These are phyloP conservation scores for Sebastes cheni DNA, from an alignment of 2,797 vertebrate species.

Conservation along the genomic window DNA sequence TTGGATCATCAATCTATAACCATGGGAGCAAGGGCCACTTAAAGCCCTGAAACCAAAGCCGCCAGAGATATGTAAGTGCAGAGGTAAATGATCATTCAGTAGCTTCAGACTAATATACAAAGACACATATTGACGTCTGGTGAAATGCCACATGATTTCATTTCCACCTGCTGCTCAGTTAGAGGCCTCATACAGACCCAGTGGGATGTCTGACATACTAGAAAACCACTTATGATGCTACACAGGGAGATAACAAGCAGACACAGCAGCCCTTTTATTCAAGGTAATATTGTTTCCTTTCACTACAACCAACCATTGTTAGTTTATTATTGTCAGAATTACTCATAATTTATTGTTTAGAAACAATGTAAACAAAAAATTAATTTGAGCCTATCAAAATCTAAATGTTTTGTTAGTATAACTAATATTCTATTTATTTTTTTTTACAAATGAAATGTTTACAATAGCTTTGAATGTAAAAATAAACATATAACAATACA, in stretches of 20 bases:
- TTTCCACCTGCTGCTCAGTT: constrained; percentile 19
- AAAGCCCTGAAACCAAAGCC: neutral
- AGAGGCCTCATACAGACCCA: constrained; percentile 34
- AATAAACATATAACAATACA: neutral
- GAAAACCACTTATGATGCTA: neutral
- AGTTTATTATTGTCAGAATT: neutral
- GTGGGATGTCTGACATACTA: constrained; percentile 19
- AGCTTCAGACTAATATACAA: neutral
- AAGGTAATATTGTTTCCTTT: neutral
- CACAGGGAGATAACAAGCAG: constrained; percentile 7
- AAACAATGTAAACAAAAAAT: neutral
- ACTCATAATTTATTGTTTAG: neutral
- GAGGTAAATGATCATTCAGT: constrained; percentile 23
- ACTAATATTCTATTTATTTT: neutral
- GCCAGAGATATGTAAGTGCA: neutral
- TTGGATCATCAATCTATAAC: neutral
- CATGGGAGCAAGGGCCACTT: neutral
- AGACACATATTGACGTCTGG: neutral
- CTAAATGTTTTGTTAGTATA: too few species aligned
- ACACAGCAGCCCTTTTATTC: constrained; percentile 1
- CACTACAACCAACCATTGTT: neutral
- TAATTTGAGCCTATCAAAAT: neutral
- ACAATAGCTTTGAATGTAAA: neutral
- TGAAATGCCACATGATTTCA: constrained; percentile 17
- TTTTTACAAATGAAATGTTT: neutral